These are phyloP conservation scores for Tigriopus californicus DNA, from an alignment of 2,888 invertebrate genomes.

Conservation along the genomic window DNA sequence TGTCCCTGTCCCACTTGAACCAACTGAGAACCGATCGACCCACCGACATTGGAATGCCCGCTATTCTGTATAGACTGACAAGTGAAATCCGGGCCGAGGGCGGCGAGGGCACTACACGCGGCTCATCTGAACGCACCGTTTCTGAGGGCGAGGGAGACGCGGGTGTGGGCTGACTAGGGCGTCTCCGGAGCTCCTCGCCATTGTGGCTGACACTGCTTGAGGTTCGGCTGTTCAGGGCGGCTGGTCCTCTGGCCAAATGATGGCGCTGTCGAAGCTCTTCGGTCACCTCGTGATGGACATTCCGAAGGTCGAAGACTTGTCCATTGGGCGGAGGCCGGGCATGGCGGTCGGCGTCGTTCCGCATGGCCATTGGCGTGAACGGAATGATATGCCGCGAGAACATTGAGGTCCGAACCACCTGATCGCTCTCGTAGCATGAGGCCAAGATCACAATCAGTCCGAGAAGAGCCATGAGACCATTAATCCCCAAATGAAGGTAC, in stretches of 20 bases:
- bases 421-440: slow-evolving; percentile 50
- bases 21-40: too few species aligned
- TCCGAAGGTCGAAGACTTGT: slow-evolving; percentile 2
- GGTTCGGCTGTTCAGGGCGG: not conserved
- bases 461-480: slow-evolving; percentile 39
- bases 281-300: not conserved
- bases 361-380: too few species aligned
- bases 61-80: too few species aligned
- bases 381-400: not conserved
- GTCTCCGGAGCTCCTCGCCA: not conserved
- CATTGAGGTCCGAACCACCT: slow-evolving; percentile 32
- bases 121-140: not conserved
- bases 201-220: not conserved
- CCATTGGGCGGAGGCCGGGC: not conserved
- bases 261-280: not conserved
- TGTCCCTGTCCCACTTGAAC: too few species aligned
- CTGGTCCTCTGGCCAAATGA: not conserved
- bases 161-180: not conserved
- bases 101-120: too few species aligned
- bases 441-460: slow-evolving; percentile 44
- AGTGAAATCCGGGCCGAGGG: too few species aligned
- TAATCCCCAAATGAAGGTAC: slow-evolving; percentile 42
- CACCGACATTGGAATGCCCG: too few species aligned
- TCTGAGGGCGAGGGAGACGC: not conserved
- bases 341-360: not conserved